Base-by-base conservation (phyloP, 2,113 vertebrate genomes). In the Saguinus midas region DNA sequence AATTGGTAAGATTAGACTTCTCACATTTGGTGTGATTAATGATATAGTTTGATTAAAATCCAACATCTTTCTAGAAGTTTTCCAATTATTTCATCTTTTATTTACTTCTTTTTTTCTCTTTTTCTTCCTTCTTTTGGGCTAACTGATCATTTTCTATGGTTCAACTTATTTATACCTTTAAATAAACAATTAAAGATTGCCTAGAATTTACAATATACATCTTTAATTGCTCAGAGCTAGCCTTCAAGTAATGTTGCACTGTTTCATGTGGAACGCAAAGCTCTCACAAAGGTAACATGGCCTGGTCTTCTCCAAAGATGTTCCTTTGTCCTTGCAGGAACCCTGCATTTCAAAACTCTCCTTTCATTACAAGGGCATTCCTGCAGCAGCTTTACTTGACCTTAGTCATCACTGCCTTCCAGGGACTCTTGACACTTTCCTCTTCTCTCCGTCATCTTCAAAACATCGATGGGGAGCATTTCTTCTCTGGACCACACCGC, bases 271-370 rank as follows among this genome's bases (percentile, higher is more conserved):
- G 2, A 27, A 37, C 1, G 2, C 2, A 4, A 58, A 23, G 14
- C 6, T 4, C 37, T 50, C 40, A 4, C 0, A 21, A 11, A 21
- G 12, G 25, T 1, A 0, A 21, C 9, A 7, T 0, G 6, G 18
- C 5, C 52, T 37, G 52, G 13, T 14, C 37, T 64, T 21, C 61
- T 17, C 32, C 23, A 20, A 10, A 9, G 2, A 2, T 2, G 8
- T 48, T 0, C 73, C 29, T 55, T 10, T n/a, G 21, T 55, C 10
- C 3, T 14, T 29, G 50, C 1, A 1, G 29, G 85, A 13, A 27
- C 4, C 8, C 29, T 64, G 4, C 43, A 23, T 9, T 58, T 29
- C n/a, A 25, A 25, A 40, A 25, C 40, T 12, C 50, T 61, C 37
- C 45, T 45, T 57, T 18, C 9, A 8, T 2, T 4, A 37, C 21